Evolutionary conservation across 2,797 vertebrate species (phyloP).

Genomic region (Euthynnus affinis): DNA sequence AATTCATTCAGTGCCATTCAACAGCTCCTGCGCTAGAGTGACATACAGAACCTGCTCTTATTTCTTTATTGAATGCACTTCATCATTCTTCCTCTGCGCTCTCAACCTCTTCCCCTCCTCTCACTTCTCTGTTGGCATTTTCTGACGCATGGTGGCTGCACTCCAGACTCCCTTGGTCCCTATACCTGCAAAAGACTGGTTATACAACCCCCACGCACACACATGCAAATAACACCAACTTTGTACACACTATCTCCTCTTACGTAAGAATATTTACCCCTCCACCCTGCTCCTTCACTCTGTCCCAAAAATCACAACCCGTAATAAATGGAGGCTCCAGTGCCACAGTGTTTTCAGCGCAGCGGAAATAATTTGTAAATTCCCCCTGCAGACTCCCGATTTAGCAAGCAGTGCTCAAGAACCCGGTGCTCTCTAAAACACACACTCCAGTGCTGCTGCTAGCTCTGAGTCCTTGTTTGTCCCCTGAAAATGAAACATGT

Average conservation of each 20-base stretch:
- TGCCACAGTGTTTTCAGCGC: slow-evolving; percentile 66
- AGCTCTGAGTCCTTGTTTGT: slow-evolving; percentile 17
- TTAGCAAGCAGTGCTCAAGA: slow-evolving; percentile 70
- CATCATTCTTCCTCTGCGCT: slow-evolving; percentile 43
- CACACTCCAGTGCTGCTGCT: slow-evolving; percentile 48
- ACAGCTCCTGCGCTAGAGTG: slow-evolving; percentile 59
- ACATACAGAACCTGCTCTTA: slow-evolving; percentile 69
- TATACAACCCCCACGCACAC: slow-evolving; percentile 58
- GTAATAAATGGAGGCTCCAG: slow-evolving; percentile 64
- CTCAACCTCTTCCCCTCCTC: slow-evolving; percentile 58
- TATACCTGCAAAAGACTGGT: slow-evolving; percentile 64
- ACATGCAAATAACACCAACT: slow-evolving; percentile 31
- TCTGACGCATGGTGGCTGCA: slow-evolving; percentile 65
- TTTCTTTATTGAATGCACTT: slow-evolving; percentile 63
- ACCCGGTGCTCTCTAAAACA: slow-evolving; percentile 69
- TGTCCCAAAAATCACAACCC: slow-evolving; percentile 56
- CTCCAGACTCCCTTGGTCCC: slow-evolving; percentile 57
- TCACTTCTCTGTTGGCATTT: slow-evolving; percentile 63
- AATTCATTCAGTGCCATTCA: slow-evolving; percentile 78
- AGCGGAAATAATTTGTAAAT: slow-evolving; percentile 81
- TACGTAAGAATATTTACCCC: slow-evolving; percentile 66
- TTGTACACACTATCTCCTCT: slow-evolving; percentile 41
- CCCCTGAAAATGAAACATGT: slow-evolving; percentile 50
- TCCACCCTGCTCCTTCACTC: slow-evolving; percentile 35
- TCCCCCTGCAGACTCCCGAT: slow-evolving; percentile 75